Base-by-base conservation (phyloP, 2,113 vertebrate genomes). In the Oceanodroma tethys region DNA sequence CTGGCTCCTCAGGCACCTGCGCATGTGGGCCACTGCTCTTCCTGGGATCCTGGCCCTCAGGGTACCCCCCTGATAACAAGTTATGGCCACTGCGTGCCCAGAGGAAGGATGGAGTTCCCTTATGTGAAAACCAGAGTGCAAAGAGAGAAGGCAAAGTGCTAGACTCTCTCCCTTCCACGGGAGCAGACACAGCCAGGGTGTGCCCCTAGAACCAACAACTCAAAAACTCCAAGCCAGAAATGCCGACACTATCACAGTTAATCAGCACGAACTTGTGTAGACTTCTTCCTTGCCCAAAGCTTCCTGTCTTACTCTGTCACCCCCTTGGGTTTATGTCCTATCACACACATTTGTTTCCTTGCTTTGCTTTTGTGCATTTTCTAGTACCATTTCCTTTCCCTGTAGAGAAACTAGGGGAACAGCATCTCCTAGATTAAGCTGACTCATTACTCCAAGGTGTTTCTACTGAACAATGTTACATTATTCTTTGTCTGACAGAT, bases 401-500 rank as follows among this genome's bases (percentile, higher is more conserved):
- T 66, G 15, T 19, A 85, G 58, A 81, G 70, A 80, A 95, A 94
- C 4, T 15, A 60, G 17, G 13, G 50, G 48, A 92, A 34, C 11
- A 90, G 18, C 52, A 74, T 71, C 73, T 59, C 60, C 32, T 56
- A 50, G 30, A 75, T 86, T 66, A 82, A 92, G 66, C 87, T 92
- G 85, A 94, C 27, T 66, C 87, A 88, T 90, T 93, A 85, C 62
- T 92, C 89, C 42, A 62, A 84, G 75, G 34, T 94, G 45, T 90
- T 91, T 80, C 85, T 87, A 83, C 62, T 80, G 79, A 91, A 86
- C 20, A 88, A n/a, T 38, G 25, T 50, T 82, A 19, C 32, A 40
- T 89, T 94, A 87, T 95, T 96, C 56, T 88, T 88, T 80, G 32
- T 68, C 71, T 93, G 87, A 65, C 83, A 81, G 78, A 45, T 75